Evolutionary conservation across 2,113 vertebrate species (phyloP), one percentile per base, ranked within the genome.

Genomic region (Nematolebias whitei): DNA sequence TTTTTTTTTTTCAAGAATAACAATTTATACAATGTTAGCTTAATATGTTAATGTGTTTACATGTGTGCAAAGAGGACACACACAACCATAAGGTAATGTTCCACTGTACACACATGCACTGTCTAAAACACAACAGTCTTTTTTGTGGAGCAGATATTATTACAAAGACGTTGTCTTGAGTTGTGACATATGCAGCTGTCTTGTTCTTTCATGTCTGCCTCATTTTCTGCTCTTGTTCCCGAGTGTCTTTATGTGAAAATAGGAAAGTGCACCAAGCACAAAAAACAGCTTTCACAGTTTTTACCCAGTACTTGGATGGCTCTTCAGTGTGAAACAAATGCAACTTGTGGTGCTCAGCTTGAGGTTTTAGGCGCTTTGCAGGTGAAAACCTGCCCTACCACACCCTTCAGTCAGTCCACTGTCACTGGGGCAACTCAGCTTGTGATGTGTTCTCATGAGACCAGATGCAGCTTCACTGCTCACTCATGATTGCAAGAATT

Each of bases 351-450:
- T 29, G 57, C 40, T 73, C 56, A 45, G 62, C 61, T 60, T 26
- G 14, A 55, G 39, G 12, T 71, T 66, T 79, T 61, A 70, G 49
- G 65, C 59, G 65, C 79, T 75, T 80, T 85, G 69, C 86, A 90
- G 75, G 84, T 83, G 76, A 84, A 85, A 85, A 86, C 85, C 59
- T 85, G 86, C 43, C 84, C 65, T 6, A 63, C 78, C 74, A 9
- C 87, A 74, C 85, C 74, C 80, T 73, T 43, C 6, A 68, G 74
- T 71, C 68, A 68, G 58, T 67, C 38, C 59, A 58, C 71, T 62
- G 48, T 80, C 63, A 58, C 58, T 32, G 60, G 38, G 62, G 60
- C 40, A 82, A 86, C 78, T 51, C 55, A 51, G 63, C 41, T 68
- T n/a, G 43, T 38, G 5, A 57, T 38, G 61, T 57, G 57, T 76